phyloP scores from a whole-genome alignment of 2,113 vertebrate genomes.

The Pagrus major region DNA sequence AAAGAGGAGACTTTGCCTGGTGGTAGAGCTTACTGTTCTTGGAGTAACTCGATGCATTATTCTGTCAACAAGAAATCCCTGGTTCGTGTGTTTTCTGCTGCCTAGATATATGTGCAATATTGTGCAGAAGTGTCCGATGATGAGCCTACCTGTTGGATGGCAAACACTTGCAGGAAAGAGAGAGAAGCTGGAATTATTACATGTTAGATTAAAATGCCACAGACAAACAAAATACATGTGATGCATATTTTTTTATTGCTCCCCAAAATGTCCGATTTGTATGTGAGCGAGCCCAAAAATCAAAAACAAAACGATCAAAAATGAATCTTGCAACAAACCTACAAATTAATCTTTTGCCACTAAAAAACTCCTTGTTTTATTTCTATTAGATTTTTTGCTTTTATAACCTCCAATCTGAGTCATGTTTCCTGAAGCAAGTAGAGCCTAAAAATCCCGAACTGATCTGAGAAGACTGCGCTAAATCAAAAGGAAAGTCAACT shows the following conservation, averaged over 20 bases:
- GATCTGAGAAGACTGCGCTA: not conserved
- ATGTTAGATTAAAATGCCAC: not conserved
- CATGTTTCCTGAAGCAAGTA: not conserved
- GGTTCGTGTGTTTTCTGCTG: conserved; percentile 65
- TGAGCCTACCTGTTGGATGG: conserved; percentile 37
- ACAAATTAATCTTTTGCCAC: not conserved
- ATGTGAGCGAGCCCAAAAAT: not conserved
- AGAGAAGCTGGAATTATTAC: not conserved
- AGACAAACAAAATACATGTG: not conserved
- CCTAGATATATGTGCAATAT: conserved; percentile 79
- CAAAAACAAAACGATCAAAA: not conserved
- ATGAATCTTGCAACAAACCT: not conserved
- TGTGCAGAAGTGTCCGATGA: conserved; percentile 73
- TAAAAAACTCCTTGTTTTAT: not conserved
- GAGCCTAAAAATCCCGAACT: not conserved
- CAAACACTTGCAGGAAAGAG: not conserved
- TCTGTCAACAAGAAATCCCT: conserved; percentile 64
- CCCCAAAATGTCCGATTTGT: not conserved
- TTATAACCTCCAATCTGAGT: not conserved
- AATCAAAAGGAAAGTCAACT: conserved; percentile 28
- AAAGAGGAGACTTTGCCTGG: conserved; percentile 18
- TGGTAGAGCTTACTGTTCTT: conserved; percentile 45
- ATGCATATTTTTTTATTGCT: not conserved
- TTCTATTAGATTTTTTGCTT: not conserved
- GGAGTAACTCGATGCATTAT: conserved; percentile 45